Evolutionary conservation across 2,113 vertebrate genomes (phyloP).

Genomic region (Cephalopterus ornatus): DNA sequence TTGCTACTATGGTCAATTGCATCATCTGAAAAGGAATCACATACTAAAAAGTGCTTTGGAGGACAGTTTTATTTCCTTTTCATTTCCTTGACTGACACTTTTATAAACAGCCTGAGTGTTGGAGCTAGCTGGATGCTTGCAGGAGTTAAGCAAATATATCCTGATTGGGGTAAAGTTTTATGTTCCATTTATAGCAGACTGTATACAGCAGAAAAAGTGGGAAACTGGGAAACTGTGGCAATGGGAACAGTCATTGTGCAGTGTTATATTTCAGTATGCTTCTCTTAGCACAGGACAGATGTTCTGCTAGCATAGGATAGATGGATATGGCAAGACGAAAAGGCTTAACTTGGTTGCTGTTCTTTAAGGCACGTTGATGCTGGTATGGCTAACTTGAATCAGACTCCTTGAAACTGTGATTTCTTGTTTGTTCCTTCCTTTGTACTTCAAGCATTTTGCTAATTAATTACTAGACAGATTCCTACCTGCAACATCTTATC

Average conservation of each 20-base stretch:
- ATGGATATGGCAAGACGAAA: background rate
- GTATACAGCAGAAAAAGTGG: background rate
- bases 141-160: background rate
- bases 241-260: background rate
- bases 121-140: background rate
- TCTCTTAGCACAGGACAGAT: background rate
- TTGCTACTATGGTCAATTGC: background rate
- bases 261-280: background rate
- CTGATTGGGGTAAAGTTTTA: background rate
- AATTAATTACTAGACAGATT: background rate
- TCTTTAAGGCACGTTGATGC: background rate
- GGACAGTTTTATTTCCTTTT: background rate
- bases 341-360: background rate
- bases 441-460: background rate
- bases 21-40: background rate
- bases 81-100: background rate
- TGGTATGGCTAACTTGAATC: background rate
- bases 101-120: background rate
- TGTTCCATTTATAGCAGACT: background rate
- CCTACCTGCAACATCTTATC: background rate
- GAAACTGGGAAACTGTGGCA: background rate
- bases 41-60: background rate
- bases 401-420: background rate
- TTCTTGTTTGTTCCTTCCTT: background rate
- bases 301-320: background rate